phyloP scores from a whole-genome alignment of 2,113 vertebrate species.

The Corythaeola cristata region DNA sequence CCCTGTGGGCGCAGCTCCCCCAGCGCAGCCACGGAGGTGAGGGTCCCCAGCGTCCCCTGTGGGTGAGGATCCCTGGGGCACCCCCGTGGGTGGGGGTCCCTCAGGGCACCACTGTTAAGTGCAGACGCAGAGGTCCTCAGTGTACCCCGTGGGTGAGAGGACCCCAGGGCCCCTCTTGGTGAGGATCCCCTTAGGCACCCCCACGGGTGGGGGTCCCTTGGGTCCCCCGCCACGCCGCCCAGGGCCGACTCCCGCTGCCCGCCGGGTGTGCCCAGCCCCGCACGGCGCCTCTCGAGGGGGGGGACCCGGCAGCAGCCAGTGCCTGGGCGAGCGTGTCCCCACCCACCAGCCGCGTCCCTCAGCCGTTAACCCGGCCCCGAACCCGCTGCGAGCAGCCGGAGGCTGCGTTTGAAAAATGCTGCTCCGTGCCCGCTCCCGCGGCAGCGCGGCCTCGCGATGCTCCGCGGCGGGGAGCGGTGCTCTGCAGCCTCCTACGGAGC shows the following conservation, averaged over 20 bases:
- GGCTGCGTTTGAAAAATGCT: constrained; percentile 59
- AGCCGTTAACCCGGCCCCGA: neutral
- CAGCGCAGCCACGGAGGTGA: neutral
- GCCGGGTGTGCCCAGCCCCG: neutral
- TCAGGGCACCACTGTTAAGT: neutral
- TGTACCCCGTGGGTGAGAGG: neutral
- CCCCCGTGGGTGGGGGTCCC: neutral
- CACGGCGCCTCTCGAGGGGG: neutral
- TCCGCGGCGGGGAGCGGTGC: neutral
- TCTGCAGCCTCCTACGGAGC: neutral
- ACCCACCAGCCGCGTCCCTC: constrained; percentile 6
- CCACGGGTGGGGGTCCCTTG: neutral
- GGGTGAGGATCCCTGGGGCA: neutral
- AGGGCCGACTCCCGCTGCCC: neutral
- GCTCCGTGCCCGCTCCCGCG: neutral
- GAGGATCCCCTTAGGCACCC: neutral
- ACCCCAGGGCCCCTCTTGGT: neutral
- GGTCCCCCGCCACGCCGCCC: neutral
- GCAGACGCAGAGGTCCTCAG: neutral
- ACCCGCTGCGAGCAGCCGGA: neutral
- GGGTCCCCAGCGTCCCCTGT: neutral
- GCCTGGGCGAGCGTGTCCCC: neutral
- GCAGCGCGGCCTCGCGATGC: neutral
- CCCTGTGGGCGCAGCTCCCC: neutral
- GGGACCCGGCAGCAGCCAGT: neutral